These are phyloP conservation scores for Blera fallax DNA, from an alignment of 2,888 invertebrate species.

Conservation along the genomic window DNA sequence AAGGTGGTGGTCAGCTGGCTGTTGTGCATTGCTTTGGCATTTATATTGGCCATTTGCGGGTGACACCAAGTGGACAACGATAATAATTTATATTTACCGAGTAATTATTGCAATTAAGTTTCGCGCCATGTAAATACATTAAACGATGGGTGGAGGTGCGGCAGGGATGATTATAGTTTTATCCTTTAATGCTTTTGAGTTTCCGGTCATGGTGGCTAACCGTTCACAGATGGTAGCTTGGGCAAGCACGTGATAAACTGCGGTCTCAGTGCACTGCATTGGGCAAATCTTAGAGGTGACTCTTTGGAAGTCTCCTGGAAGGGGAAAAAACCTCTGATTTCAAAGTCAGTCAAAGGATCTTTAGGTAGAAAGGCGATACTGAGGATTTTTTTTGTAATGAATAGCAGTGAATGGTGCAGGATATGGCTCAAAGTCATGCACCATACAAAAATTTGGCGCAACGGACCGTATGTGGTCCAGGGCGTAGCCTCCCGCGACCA, in stretches of 20 bases:
- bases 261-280: too few relatives aligned
- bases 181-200: background rate
- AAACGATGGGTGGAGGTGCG: background rate
- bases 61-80: conserved; percentile 42
- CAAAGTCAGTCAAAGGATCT: too few relatives aligned
- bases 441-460: too few relatives aligned
- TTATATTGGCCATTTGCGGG: conserved; percentile 51
- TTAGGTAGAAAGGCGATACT: too few relatives aligned
- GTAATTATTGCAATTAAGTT: conserved; percentile 47
- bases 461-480: too few relatives aligned
- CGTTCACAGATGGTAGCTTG: background rate
- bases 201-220: background rate
- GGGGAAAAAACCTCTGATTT: too few relatives aligned
- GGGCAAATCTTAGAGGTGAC: too few relatives aligned
- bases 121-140: conserved; percentile 8
- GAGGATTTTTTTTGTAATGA: too few relatives aligned
- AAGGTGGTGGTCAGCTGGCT: conserved; percentile 6
- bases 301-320: too few relatives aligned
- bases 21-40: conserved; percentile 32
- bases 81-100: conserved; percentile 37
- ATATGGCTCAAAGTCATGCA: too few relatives aligned
- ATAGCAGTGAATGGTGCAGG: too few relatives aligned
- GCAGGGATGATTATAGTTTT: background rate
- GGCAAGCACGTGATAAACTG: background rate
- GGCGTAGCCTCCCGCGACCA: too few relatives aligned